phyloP scores from a whole-genome alignment of 1,140 invertebrate genomes.

The Micrasema longulum region DNA sequence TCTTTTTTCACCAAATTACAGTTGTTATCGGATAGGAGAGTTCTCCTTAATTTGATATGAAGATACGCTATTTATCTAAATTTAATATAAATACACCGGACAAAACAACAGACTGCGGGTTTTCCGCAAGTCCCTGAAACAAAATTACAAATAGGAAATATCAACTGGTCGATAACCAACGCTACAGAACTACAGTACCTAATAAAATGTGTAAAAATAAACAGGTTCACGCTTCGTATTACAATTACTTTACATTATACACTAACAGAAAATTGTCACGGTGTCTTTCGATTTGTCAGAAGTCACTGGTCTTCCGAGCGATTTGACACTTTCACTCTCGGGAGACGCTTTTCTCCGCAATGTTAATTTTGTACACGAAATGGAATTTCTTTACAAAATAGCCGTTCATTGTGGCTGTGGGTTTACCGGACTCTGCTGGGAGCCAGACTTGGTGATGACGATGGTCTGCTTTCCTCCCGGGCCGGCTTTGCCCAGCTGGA shows the following conservation, averaged over 20 bases:
- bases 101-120: too few relatives aligned
- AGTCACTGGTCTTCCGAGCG: constrained; percentile 15
- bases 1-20: too few relatives aligned
- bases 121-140: too few relatives aligned
- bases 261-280: constrained; percentile 34
- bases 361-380: constrained; percentile 31
- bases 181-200: constrained; percentile 23
- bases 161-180: neutral
- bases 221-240: constrained; percentile 35
- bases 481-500: constrained; percentile 76
- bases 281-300: constrained; percentile 26
- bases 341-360: constrained; percentile 5
- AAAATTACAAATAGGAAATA: too few relatives aligned
- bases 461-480: constrained; percentile 69
- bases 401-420: constrained; percentile 46
- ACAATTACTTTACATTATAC: constrained; percentile 39
- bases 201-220: constrained; percentile 40
- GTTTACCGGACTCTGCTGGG: constrained; percentile 53
- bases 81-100: too few relatives aligned
- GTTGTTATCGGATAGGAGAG: too few relatives aligned
- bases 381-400: constrained; percentile 2
- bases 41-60: too few relatives aligned
- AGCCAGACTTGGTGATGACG: constrained; percentile 68
- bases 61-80: too few relatives aligned
- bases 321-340: constrained; percentile 1